phyloP scores from a whole-genome alignment of 2,888 invertebrate genomes.

The Amphipoea oculea region DNA sequence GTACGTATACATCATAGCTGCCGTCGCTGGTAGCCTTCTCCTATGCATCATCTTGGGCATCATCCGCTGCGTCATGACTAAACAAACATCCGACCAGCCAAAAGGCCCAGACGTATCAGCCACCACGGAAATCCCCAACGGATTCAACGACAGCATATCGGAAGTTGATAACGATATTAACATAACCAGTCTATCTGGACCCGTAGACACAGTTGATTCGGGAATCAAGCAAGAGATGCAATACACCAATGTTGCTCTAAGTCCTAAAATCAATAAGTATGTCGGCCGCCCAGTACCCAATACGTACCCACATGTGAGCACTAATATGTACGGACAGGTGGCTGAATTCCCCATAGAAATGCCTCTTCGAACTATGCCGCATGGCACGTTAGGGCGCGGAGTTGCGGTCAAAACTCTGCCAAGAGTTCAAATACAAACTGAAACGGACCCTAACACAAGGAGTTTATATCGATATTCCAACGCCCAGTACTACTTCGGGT shows the following conservation, averaged over 20 bases:
- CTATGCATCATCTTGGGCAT: conserved; percentile 93
- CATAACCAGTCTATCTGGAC: conserved; percentile 92
- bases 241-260: conserved; percentile 85
- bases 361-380: conserved; percentile 88
- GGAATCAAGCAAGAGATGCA: conserved; percentile 87
- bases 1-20: conserved; percentile 95
- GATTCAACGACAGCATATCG: conserved; percentile 96
- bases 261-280: conserved; percentile 88
- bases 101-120: conserved; percentile 93
- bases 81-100: conserved; percentile 91
- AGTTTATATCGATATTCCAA: conserved; percentile 92
- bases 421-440: conserved; percentile 86
- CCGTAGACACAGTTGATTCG: conserved; percentile 90
- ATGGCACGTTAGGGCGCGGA: conserved; percentile 86
- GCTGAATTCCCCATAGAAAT: conserved; percentile 89
- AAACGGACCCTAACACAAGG: conserved; percentile 90
- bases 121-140: conserved; percentile 94
- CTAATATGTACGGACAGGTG: conserved; percentile 89
- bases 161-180: conserved; percentile 95
- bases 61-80: conserved; percentile 93
- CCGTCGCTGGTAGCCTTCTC: conserved; percentile 93
- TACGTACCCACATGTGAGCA: conserved; percentile 88
- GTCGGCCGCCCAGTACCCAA: conserved; percentile 88
- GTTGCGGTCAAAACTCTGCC: conserved; percentile 87
- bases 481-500: conserved; percentile 94